Base-by-base conservation (phyloP, 2,797 vertebrate species). In the Hypotaenidia philippensis region DNA sequence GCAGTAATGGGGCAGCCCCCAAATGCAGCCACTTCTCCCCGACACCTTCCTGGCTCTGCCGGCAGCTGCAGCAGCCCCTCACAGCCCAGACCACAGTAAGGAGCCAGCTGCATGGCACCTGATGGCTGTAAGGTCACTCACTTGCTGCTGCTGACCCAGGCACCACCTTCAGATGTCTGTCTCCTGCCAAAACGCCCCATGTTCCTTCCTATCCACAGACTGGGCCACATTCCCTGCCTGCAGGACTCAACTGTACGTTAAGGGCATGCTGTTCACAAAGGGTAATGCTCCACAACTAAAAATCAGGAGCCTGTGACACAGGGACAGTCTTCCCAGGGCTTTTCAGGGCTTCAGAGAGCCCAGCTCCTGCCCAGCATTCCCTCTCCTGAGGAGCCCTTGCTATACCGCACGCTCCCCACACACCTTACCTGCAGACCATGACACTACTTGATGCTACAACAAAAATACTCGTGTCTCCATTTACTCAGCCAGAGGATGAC, bases 171-270 rank as follows among this genome's bases (percentile, higher is more conserved):
- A 4, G 41, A 17, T 17, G 8, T 18, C 63, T 63, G 68, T 38
- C 82, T 6, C 7, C 21, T 0, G 26, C 26, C 27, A 3, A 57
- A 26, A 10, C 0, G 1, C 2, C 14, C 66, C 36, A 0, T 3
- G 7, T 5, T 31, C 59, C 32, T 41, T 36, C 49, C 50, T 6
- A 8, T 14, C 12, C 27, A 16, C 64, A 23, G 53, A 4, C 59
- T 2, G 11, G 21, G 26, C 29, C 63, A 29, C 26, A 2, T 2
- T 0, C 10, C 11, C 4, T 12, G 63, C 68, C 31, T 27, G 1
- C 9, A 45, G 44, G 47, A 29, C 40, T 13, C 8, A n/a, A 25
- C 18, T 0, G 0, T 9, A 11, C 7, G 59, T 44, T 2, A 25
- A 8, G 27, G 72, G 64, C 10, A 3, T 1, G 1, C 53, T 41